phyloP scores from a whole-genome alignment of 2,797 vertebrate species.

The Erethizon dorsatum region DNA sequence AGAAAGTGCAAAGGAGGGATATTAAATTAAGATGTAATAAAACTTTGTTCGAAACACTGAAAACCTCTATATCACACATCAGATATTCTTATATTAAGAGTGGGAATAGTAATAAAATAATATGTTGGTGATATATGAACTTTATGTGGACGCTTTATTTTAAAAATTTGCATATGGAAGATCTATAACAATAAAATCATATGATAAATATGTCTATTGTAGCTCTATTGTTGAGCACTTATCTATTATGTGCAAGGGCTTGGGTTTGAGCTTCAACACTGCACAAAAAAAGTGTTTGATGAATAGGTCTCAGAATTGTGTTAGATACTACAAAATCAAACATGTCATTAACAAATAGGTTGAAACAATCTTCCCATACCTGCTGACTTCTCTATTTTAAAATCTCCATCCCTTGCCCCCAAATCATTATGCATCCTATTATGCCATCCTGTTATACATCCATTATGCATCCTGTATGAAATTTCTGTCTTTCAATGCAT shows the following conservation, averaged over 20 bases:
- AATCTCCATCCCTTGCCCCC: not conserved
- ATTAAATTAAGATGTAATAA: conserved; percentile 18
- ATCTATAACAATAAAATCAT: not conserved
- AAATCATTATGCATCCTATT: not conserved
- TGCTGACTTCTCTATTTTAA: not conserved
- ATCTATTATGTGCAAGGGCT: not conserved
- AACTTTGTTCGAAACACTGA: not conserved
- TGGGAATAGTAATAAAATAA: not conserved
- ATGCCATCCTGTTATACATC: not conserved
- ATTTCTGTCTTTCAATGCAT: not conserved
- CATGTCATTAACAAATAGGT: not conserved
- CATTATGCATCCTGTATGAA: not conserved
- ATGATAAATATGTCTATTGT: not conserved
- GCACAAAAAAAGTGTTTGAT: not conserved
- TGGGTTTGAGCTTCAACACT: not conserved
- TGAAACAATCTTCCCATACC: not conserved
- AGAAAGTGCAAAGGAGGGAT: not conserved
- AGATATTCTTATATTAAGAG: not conserved
- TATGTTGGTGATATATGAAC: not conserved
- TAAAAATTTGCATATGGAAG: not conserved
- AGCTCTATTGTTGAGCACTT: not conserved
- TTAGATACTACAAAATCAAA: not conserved
- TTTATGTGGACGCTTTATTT: not conserved
- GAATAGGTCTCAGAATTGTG: not conserved
- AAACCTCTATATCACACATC: not conserved